A percentile compares a stretch with the other conserved stretches of the same genome.
phyloP scores from a whole-genome alignment of 64 coral and sea anemone species.

The Dendrophyllia cribrosa region DNA sequence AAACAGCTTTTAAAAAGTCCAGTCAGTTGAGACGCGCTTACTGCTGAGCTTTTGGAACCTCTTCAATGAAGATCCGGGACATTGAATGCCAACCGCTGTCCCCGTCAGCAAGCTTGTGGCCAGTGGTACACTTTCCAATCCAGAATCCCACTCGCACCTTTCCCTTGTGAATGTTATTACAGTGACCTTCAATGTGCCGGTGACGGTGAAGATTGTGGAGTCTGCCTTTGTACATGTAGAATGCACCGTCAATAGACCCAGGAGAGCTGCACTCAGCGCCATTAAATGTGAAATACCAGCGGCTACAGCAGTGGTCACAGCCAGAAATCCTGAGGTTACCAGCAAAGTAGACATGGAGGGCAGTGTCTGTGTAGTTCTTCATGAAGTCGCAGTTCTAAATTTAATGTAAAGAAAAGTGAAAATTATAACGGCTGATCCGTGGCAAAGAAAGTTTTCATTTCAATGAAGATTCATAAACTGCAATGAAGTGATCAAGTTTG shows the following conservation, averaged over 20 bases:
- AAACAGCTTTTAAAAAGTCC: too few species aligned
- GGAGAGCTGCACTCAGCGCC: not conserved
- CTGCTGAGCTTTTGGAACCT: too few species aligned
- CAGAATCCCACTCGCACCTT: not conserved
- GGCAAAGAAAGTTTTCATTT: too few species aligned
- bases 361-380: constrained; percentile 9
- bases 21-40: too few species aligned
- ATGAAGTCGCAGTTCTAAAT: constrained; percentile 15
- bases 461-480: not conserved
- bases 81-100: not conserved
- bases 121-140: not conserved
- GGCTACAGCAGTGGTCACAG: constrained; percentile 1
- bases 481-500: too few species aligned
- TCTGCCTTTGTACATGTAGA: not conserved
- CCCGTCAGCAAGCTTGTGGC: not conserved
- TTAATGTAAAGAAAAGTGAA: too few species aligned
- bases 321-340: constrained; percentile 12
- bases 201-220: not conserved
- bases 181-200: constrained; percentile 52
- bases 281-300: constrained; percentile 37
- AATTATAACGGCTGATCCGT: too few species aligned
- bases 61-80: too few species aligned
- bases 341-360: constrained; percentile 41
- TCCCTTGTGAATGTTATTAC: not conserved
- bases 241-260: not conserved